Evolutionary conservation across 2,113 vertebrate species (phyloP).

Genomic region (Mobula hypostoma): DNA sequence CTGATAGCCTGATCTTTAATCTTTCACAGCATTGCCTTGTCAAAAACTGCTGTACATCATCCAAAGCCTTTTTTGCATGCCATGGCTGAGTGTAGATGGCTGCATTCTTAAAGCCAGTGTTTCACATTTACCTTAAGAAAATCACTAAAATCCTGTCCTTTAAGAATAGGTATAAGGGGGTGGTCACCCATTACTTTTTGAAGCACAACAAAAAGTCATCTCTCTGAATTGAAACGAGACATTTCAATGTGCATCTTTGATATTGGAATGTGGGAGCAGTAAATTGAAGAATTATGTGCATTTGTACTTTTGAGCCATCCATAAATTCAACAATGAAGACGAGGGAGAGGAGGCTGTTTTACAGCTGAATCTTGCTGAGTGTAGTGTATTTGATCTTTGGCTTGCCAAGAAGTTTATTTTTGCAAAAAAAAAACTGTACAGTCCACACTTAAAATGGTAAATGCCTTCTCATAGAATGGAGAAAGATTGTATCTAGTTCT

Average conservation of each 20-base stretch:
- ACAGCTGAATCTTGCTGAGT: neutral
- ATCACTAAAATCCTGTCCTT: neutral
- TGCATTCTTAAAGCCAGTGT: neutral
- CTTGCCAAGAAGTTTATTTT: neutral
- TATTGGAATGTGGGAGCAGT: neutral
- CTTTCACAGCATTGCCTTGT: neutral
- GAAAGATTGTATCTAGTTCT: neutral
- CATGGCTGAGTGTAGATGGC: neutral
- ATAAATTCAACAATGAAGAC: neutral
- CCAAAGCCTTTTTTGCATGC: neutral
- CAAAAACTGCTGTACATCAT: neutral
- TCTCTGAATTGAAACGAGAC: neutral
- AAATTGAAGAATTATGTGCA: neutral
- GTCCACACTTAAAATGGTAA: neutral
- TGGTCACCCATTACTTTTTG: neutral
- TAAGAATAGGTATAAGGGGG: neutral
- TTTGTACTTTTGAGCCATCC: neutral
- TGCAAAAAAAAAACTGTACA: neutral
- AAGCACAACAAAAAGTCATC: neutral
- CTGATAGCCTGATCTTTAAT: neutral
- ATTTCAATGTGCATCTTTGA: neutral
- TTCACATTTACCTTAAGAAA: neutral
- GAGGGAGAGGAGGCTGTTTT: neutral
- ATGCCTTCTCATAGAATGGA: neutral
- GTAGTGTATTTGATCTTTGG: neutral